phyloP scores from a whole-genome alignment of 2,113 vertebrate genomes.

The Boleophthalmus pectinirostris region DNA sequence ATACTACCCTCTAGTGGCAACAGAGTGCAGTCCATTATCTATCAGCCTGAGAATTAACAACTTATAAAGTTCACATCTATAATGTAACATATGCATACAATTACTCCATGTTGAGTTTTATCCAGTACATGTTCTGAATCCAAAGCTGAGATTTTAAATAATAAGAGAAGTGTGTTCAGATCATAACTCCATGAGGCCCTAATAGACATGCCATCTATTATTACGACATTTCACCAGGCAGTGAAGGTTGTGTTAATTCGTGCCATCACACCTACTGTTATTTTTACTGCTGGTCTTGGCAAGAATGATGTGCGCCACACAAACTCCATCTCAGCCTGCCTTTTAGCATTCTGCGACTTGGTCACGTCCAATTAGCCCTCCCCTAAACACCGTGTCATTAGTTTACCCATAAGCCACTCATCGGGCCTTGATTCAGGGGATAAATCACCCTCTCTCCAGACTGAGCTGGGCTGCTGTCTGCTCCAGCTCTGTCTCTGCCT shows the following conservation, averaged over 20 bases:
- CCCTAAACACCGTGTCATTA: constrained; percentile 73
- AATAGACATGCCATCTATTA: not conserved
- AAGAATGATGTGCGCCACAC: constrained; percentile 51
- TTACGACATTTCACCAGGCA: not conserved
- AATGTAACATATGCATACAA: not conserved
- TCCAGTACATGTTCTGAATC: not conserved
- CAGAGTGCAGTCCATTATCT: not conserved
- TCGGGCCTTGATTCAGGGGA: constrained; percentile 76
- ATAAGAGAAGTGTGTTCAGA: not conserved
- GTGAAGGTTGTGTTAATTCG: not conserved
- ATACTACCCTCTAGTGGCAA: constrained; percentile 76
- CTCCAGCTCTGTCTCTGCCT: constrained; percentile 56
- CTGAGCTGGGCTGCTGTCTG: constrained; percentile 56
- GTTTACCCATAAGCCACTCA: constrained; percentile 73
- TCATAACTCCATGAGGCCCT: not conserved
- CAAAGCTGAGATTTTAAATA: not conserved
- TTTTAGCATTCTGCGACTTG: constrained; percentile 64
- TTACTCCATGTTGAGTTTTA: not conserved
- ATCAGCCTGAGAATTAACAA: not conserved
- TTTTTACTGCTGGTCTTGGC: constrained; percentile 19
- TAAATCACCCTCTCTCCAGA: constrained; percentile 70
- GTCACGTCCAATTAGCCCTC: constrained; percentile 73
- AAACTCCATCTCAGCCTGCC: constrained; percentile 47
- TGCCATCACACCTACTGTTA: constrained; percentile 12
- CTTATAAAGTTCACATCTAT: not conserved